These are phyloP conservation scores for Helicoverpa assulta DNA, from an alignment of 2,888 invertebrate genomes.

Conservation along the genomic window DNA sequence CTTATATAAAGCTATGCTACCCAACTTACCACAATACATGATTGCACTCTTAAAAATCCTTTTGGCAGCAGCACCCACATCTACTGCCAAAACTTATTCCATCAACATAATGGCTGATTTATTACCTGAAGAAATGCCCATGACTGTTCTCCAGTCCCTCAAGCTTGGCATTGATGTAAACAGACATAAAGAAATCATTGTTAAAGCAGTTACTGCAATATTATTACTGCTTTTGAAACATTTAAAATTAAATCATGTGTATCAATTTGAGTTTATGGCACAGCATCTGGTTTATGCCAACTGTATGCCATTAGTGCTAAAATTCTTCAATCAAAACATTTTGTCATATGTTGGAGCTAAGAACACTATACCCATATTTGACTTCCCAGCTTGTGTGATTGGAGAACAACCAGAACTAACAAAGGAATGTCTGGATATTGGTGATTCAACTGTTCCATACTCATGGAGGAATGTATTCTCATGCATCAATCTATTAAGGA, in stretches of 20 bases:
- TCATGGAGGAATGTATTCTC: constrained; percentile 99
- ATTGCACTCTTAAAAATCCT: constrained; percentile 99
- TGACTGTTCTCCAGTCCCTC: constrained; percentile 98
- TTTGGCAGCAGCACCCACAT: constrained; percentile 99
- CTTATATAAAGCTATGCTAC: constrained; percentile 98
- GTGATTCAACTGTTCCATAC: constrained; percentile 94
- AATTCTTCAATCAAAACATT: constrained; percentile 99
- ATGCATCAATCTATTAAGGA: constrained; percentile 98
- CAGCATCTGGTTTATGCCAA: constrained; percentile 99
- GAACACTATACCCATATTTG: constrained; percentile 97
- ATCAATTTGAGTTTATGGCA: constrained; percentile 99
- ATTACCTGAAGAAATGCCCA: constrained; percentile 99
- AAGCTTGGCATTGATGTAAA: constrained; percentile 99
- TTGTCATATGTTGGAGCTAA: constrained; percentile 98
- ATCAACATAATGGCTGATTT: constrained; percentile 99
- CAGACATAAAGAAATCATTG: constrained; percentile 99
- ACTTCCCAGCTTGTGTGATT: constrained; percentile 98
- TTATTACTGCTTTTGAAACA: constrained; percentile 98
- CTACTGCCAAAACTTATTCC: constrained; percentile 98
- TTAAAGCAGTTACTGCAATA: constrained; percentile 98
- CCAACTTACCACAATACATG: constrained; percentile 99
- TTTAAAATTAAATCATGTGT: constrained; percentile 98
- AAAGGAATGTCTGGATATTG: constrained; percentile 96
- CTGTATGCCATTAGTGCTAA: constrained; percentile 99
- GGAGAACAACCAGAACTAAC: constrained; percentile 98